Evolutionary conservation across 2,797 vertebrate species (phyloP), one percentile per base, ranked within the genome.

Genomic region (Enteromius thamalakanensis): DNA sequence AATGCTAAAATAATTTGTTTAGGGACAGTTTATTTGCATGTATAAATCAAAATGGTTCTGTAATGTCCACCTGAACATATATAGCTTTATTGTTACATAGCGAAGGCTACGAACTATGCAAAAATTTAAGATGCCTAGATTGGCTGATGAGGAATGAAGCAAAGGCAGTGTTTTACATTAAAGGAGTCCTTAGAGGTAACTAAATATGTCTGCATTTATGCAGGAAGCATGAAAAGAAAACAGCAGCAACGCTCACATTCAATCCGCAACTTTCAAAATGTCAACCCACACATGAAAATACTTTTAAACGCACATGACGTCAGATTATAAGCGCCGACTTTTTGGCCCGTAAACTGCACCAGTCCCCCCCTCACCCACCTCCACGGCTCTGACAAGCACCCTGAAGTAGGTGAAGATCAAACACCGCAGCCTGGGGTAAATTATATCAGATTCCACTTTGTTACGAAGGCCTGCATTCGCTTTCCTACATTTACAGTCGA

Each of bases 391-490:
- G 88, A 90, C 81, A 87, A 85, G 89, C 86, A 82, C 70, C 64
- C 85, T 79, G 77, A 91, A 89, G 83, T 79, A 89, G 89, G 86
- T 86, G 70, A 84, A 92, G 90, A 94, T 94, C 94, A 94, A 94
- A 94, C 88, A 69, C 75, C 1, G 84, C 42, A 78, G 91, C 92
- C 92, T 89, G 92, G 87, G 89, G 93, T 89, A 85, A 81, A 93
- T 93, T 92, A 92, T 89, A 92, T 94, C 91, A 90, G 91, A 91
- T 94, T 94, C 86, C 91, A 91, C 90, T 92, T 91, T 90, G 91
- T 92, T 92, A 92, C 87, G 79, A 86, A 90, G 89, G 88, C 88
- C 91, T 90, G 91, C 88, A 81, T 92, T 93, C 91, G 90, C 91
- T 92, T 90, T 88, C 89, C 91, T 92, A 94, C 92, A 92, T 94